These are phyloP conservation scores for Spea multiplicata DNA, from an alignment of 2,113 vertebrate species.

Conservation along the genomic window DNA sequence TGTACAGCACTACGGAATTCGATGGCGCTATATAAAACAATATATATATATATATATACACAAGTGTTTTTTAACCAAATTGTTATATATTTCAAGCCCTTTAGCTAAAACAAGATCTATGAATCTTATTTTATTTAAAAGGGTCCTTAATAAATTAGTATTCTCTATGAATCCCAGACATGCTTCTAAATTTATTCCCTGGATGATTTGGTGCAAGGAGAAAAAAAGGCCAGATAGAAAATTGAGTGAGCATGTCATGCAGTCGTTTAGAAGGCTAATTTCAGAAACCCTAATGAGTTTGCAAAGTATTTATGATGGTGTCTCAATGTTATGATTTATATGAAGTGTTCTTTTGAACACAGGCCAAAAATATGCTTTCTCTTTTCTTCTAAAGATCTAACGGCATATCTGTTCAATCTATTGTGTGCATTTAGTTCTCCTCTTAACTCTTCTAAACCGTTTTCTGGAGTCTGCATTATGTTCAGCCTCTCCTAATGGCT, in stretches of 20 bases:
- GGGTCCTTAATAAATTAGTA: too few relatives aligned
- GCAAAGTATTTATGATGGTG: slow-evolving; percentile 45
- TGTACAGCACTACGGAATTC: too few relatives aligned
- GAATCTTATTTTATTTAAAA: too few relatives aligned
- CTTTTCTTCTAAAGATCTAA: slow-evolving; percentile 29
- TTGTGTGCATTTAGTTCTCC: slow-evolving; percentile 27
- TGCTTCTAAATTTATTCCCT: neutral
- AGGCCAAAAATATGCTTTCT: slow-evolving; percentile 37
- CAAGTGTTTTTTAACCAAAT: too few relatives aligned
- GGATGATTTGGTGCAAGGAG: slow-evolving; percentile 22
- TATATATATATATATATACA: too few relatives aligned
- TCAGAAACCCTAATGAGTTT: slow-evolving; percentile 44
- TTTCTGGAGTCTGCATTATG: slow-evolving; percentile 18
- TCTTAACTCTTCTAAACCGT: slow-evolving; percentile 11
- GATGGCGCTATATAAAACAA: too few relatives aligned
- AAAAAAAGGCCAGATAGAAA: slow-evolving; percentile 28
- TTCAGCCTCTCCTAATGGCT: slow-evolving; percentile 25
- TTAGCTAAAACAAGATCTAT: too few relatives aligned
- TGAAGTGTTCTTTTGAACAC: slow-evolving; percentile 43
- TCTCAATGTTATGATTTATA: slow-evolving; percentile 41
- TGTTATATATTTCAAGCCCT: too few relatives aligned
- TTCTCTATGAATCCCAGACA: neutral
- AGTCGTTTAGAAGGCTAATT: slow-evolving; percentile 45
- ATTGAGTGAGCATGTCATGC: slow-evolving; percentile 37
- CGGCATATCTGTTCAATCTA: slow-evolving; percentile 20